Base-by-base conservation (phyloP, 1,140 invertebrate species). In the Lordiphosa stackelbergi region DNA sequence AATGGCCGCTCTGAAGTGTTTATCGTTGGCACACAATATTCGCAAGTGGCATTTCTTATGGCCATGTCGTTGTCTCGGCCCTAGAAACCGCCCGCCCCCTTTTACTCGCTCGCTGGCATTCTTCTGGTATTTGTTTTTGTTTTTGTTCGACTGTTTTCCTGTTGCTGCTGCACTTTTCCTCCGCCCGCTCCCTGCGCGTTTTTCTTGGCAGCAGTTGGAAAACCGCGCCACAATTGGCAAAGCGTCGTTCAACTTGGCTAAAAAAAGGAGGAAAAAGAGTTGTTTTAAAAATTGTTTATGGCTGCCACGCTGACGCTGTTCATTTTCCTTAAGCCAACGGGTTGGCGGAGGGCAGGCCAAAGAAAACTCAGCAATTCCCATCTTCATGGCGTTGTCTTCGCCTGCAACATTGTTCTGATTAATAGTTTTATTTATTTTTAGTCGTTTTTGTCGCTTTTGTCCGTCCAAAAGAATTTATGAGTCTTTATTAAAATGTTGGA, bases 1-100 rank as follows among this genome's bases (percentile, higher is more conserved):
- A 87, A 87, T 87, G 85, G 85, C 85, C 85, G 85, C 83, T 85
- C 81, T 87, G 85, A 87, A 87, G 85, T 87, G 85, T 87, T 87
- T 87, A 87, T 87, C 64, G 85, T 86, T 85, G 66, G 81, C 85
- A 86, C 78, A 86, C 83, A 85, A 85, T 86, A 86, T 83, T 78
- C 69, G 78, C 83, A 85, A 85, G 70, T 75, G 75, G 75, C 71
- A 79, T 79, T 81, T 79, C 75, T 79, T 79, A 83, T 81, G 75
- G 77, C 74, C 43, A 24, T 49, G 41, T 36, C 65, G 42, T 64
- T 42, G 40, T 38, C 45, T 52, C 45, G 53, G 53, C 53, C 59
- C 59, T 63, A 40, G 52, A 71, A 54, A 37, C 41, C 64, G 71
- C 57, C 75, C 77, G 72, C 77, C 75, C 74, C 77, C 77, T 77